Base-by-base conservation (phyloP, 1,140 invertebrate genomes). In the Pseudomyrmex flavicornis region DNA sequence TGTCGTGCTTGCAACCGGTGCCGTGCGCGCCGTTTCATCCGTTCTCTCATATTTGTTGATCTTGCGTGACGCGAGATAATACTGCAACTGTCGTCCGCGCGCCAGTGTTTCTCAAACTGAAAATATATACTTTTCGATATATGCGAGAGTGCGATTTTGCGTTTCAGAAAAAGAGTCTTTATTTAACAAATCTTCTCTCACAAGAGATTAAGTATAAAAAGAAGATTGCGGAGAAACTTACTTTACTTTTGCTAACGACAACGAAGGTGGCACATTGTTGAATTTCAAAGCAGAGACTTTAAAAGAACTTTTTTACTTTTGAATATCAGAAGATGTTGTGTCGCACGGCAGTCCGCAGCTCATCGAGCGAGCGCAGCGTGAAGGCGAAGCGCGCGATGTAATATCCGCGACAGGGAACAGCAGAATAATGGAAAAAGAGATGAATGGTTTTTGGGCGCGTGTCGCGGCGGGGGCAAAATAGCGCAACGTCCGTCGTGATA, bases 391-490 rank as follows among this genome's bases (percentile, higher is more conserved):
- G 50, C 63, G 48, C 75, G 75, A 75, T 63, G 20, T 56, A 80
- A 56, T 75, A 65, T 54, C 35, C 59, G 26, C 73, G 68, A 15
- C 82, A 26, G 12, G 35, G 54, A 17, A 77, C 44, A 63, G 44
- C 77, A 52, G 82, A 85, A 84, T 88, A 89, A 89, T 89, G 83
- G 86, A 85, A 87, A 88, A 88, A 88, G 79, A 85, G 86, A 88
- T 76, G 58, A 79, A 85, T 88, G 84, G 84, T 75, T 77, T 56
- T 74, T 46, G 83, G 69, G 62, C 63, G 46, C 26, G 56, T 59
- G 52, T 83, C 68, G 46, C 48, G 66, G 62, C 54, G 50, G 35
- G 35, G 35, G 52, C 46, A 20, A 69, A 77, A 59, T 69, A 20
- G 82, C 50, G 50, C 66, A 22, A 84, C 75, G 74, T 83, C 59